Evolutionary conservation across 2,888 invertebrate species (phyloP), one percentile per base, ranked within the genome.

Genomic region (Papilio protenor): DNA sequence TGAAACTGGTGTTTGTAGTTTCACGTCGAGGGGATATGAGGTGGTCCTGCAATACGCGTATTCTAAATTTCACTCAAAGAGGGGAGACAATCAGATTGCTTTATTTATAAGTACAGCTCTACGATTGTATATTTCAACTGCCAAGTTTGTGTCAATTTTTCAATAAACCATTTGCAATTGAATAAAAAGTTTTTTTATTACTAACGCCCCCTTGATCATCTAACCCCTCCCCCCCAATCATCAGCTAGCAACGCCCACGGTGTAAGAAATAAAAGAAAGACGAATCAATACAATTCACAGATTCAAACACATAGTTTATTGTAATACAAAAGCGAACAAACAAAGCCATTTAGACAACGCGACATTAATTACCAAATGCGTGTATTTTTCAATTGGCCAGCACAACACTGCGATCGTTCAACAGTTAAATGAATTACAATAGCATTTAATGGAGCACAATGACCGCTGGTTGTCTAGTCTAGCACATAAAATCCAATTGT

Each of bases 1-100:
- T 75, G 79, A 78, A 78, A 80, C 77, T 79, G 73, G 73, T 75
- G 79, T 77, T 76, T 77, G 71, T 79, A 77, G 80, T 80, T 79
- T 69, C 18, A 45, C 52, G 59, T 72, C 70, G 40, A 78, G 76
- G 76, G 76, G 76, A 49, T 52, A 52, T 33, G 16, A 59, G 40
- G 18, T 40, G 61, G 64, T 49, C 11, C 74, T 64, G 18, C 21
- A 61, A 40, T 73, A 73, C 21, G 23, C 10, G 47, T 45, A 49
- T 69, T 45, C 66, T 45, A 69, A 69, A 66, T 21, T 66, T 66
- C 12, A 66, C 66, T 21, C 4, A 66, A 45, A 66, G 45, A n/a
- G 40, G 64, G 40, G 66, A 33, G 16, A 66, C 45, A 45, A n/a
- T 18, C 45, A n/a, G 5, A 69, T 69, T 40, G 33, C 2, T 61